Evolutionary conservation across 1,140 invertebrate genomes (phyloP).

Genomic region (Pectinophora gossypiella): DNA sequence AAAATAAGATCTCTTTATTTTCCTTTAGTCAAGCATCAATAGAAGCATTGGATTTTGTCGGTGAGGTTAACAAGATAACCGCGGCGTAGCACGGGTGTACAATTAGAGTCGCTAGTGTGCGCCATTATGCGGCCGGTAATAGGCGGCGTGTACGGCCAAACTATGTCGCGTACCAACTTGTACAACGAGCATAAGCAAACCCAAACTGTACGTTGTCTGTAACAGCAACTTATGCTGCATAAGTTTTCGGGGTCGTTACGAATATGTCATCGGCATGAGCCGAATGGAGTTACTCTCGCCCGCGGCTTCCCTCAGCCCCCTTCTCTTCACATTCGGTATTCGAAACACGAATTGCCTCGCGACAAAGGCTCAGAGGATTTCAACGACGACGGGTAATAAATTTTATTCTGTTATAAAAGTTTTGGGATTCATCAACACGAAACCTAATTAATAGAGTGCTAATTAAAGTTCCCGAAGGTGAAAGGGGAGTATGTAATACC

Average conservation of each 20-base stretch:
- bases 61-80: no score
- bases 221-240: background rate
- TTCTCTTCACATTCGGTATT: background rate
- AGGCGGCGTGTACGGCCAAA: background rate
- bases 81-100: no score
- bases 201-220: background rate
- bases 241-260: background rate
- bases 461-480: no score
- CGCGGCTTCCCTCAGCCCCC: background rate
- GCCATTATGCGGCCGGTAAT: no score
- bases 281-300: background rate
- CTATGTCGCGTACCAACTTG: background rate
- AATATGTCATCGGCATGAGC: background rate
- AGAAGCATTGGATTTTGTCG: no score
- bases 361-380: background rate
- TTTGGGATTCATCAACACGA: background rate
- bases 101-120: no score
- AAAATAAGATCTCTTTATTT: no score
- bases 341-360: background rate
- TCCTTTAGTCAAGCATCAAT: no score
- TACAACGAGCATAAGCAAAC: background rate
- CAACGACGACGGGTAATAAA: background rate
- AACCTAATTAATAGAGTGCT: background rate
- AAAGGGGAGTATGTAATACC: no score
- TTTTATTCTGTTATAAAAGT: background rate